Evolutionary conservation across 2,888 invertebrate species (phyloP), one percentile per base, ranked within the genome.

Genomic region (Machimus rusticus): DNA sequence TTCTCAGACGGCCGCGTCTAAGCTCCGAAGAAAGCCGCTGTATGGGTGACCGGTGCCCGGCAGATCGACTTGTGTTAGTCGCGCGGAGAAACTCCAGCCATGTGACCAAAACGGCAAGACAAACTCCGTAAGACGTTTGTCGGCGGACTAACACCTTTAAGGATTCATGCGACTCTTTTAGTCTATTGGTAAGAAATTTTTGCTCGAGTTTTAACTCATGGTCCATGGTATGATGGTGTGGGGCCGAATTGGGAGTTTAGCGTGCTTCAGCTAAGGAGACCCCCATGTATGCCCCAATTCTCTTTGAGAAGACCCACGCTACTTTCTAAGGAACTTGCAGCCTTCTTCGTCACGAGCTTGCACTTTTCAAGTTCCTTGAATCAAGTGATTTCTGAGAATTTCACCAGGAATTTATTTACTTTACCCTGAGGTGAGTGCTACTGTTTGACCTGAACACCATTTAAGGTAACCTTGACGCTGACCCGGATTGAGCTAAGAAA

Each of bases 141-240:
- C 34, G 28, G 37, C 19, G 51, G 43, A 74, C 74, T 43, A 85
- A 43, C 16, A 74, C 55, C 46, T 46, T 39, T 43, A 74, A 39
- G 43, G 34, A 28, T 74, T 55, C 74, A 19, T 66, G 39, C 34
- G 23, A 43, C 85, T 85, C 85, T 85, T 85, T 74, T 74, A 74
- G 85, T 43, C 43, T 14, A 14, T 46, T 5, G 43, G 43, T 0
- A 16, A 46, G 34, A 82, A n/a, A 46, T 74, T 85, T 31, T 85
- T 85, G 85, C 51, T 74, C 85, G 85, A 74, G 46, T 85, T 85
- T 74, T 74, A 28, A 85, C 74, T 74, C 43, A 51, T 14, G 66
- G 66, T 23, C 23, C 82, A 82, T 5, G 66, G 82, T 23, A 66
- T 57, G 82, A 66, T 55, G 57, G 82, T 82, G 76, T 66, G 66